Percentiles rank a stretch among this genome's conserved stretches.
phyloP scores from a whole-genome alignment of 2,797 vertebrate species.

The Coilia nasus region DNA sequence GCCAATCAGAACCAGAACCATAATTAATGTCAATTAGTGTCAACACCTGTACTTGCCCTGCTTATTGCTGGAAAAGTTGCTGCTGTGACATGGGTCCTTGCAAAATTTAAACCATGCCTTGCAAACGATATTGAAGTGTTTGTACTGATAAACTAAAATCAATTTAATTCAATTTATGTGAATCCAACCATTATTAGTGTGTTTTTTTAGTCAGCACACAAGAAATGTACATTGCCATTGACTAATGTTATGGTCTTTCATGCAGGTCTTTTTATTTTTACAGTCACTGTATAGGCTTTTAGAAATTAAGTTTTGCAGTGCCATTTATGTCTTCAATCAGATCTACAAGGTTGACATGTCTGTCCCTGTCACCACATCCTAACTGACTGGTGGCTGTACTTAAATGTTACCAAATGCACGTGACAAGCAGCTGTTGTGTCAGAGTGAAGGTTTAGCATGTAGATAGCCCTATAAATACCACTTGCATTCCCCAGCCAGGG shows the following conservation, averaged over 20 bases:
- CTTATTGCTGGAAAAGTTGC: too few relatives aligned
- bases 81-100: too few relatives aligned
- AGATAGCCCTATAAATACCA: slow-evolving; percentile 68
- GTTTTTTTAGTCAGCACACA: not conserved
- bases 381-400: slow-evolving; percentile 35
- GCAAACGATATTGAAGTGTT: not conserved
- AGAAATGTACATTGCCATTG: too few relatives aligned
- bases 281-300: not conserved
- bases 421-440: slow-evolving; percentile 69
- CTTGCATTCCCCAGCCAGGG: slow-evolving; percentile 25
- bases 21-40: too few relatives aligned
- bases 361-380: slow-evolving; percentile 38
- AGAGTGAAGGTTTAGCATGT: slow-evolving; percentile 49
- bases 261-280: not conserved
- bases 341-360: slow-evolving; percentile 41
- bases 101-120: not conserved
- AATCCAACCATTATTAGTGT: not conserved
- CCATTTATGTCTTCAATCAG: not conserved
- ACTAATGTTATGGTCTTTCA: not conserved
- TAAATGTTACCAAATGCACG: slow-evolving; percentile 51
- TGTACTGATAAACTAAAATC: too few relatives aligned
- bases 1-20: too few relatives aligned
- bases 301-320: not conserved
- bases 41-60: too few relatives aligned
- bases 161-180: not conserved